Conservation (phyloP, 2,888 invertebrate genomes). For the Magallana nippona region DNA sequence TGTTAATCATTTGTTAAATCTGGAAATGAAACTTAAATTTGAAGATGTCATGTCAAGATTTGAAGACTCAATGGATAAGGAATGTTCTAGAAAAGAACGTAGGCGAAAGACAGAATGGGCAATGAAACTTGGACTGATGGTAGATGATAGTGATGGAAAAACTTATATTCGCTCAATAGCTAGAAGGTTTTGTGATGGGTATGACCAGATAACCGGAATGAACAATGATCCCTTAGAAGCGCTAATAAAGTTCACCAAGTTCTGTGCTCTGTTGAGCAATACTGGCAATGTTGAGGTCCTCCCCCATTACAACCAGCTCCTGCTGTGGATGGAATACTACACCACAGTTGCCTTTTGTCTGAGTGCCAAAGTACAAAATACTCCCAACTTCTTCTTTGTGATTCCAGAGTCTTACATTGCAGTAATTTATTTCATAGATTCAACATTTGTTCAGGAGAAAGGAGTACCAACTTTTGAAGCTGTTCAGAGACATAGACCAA, state of each 20-base stretch:
- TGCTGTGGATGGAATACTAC: slow-evolving; percentile 68
- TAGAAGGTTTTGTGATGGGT: slow-evolving; percentile 57
- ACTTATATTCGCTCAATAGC: slow-evolving; percentile 52
- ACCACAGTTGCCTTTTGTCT: slow-evolving; percentile 57
- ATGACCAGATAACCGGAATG: slow-evolving; percentile 44
- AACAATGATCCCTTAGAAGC: slow-evolving; percentile 60
- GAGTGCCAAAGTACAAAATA: slow-evolving; percentile 52
- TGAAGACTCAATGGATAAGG: slow-evolving; percentile 14
- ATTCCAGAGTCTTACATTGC: slow-evolving; percentile 59
- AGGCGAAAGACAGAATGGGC: background rate
- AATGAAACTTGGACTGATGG: slow-evolving; percentile 36
- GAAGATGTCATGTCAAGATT: slow-evolving; percentile 27
- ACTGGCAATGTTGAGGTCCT: slow-evolving; percentile 48
- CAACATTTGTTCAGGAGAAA: slow-evolving; percentile 51
- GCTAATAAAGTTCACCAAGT: slow-evolving; percentile 64
- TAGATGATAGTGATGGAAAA: slow-evolving; percentile 19
- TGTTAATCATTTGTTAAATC: slow-evolving; percentile 26
- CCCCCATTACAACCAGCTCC: slow-evolving; percentile 59
- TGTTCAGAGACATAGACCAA: slow-evolving; percentile 48
- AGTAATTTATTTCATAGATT: slow-evolving; percentile 56
- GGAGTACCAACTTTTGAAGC: slow-evolving; percentile 46
- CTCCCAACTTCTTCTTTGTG: slow-evolving; percentile 50
- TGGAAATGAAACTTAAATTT: slow-evolving; percentile 41
- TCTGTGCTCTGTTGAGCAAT: slow-evolving; percentile 53
- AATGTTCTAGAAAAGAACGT: background rate